Percentiles rank a stretch among this genome's conserved stretches.
These are phyloP conservation scores for Ophonus ardosiacus DNA, from an alignment of 2,888 invertebrate genomes.

Conservation along the genomic window DNA sequence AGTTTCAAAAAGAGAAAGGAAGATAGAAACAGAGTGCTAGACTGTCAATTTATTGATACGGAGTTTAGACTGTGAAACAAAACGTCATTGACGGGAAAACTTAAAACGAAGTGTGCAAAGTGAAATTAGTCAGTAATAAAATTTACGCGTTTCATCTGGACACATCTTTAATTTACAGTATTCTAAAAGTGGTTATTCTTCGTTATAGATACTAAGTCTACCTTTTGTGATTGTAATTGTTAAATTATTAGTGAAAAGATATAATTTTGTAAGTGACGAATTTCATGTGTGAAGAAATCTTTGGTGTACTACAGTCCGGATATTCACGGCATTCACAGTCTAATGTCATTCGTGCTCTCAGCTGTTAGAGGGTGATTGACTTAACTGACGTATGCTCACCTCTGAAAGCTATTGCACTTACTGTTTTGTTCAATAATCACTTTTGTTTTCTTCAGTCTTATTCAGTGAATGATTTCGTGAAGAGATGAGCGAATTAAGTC, in stretches of 20 bases:
- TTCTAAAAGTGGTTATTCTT: constrained; percentile 11
- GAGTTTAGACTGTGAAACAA: constrained; percentile 56
- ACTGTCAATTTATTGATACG: constrained; percentile 63
- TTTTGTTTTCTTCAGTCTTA: constrained; percentile 58
- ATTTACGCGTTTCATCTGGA: constrained; percentile 45
- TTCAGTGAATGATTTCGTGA: constrained; percentile 65
- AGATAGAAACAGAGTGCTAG: constrained; percentile 27
- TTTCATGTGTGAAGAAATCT: constrained; percentile 23
- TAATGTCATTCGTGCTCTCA: constrained; percentile 72
- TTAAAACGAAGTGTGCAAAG: constrained; percentile 45
- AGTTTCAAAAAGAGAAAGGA: constrained; percentile 21
- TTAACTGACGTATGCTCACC: constrained; percentile 71
- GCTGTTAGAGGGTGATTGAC: constrained; percentile 74
- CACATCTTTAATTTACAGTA: constrained; percentile 15
- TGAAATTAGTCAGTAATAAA: constrained; percentile 57
- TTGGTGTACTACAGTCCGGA: constrained; percentile 55
- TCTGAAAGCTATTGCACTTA: constrained; percentile 62
- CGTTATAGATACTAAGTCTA: too few relatives aligned
- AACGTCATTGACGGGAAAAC: constrained; percentile 50
- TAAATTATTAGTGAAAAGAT: background rate
- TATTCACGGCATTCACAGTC: constrained; percentile 69
- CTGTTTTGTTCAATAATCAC: constrained; percentile 63
- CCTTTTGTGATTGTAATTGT: background rate
- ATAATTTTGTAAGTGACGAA: constrained; percentile 3
- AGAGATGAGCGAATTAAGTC: constrained; percentile 90